A percentile compares a stretch with the other conserved stretches of the same genome.
Evolutionary conservation across 1,140 invertebrate species (phyloP).

Genomic region (Drosophila bipectinata): DNA sequence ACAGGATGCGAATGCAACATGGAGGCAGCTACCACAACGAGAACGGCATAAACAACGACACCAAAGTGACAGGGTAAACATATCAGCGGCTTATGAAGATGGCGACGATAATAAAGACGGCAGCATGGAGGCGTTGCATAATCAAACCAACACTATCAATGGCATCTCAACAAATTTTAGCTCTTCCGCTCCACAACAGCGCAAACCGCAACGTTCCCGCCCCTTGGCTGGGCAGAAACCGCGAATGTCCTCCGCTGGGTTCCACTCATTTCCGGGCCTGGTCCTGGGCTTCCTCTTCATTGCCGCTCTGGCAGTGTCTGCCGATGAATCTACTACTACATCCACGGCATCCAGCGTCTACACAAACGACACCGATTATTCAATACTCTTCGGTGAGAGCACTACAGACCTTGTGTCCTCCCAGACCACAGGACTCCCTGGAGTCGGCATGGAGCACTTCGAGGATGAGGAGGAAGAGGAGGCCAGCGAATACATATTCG

Average conservation of each 20-base stretch:
- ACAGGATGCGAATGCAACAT: conserved; percentile 46
- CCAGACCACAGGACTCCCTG: conserved; percentile 21
- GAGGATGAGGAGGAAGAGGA: conserved; percentile 59
- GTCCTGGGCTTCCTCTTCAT: conserved; percentile 30
- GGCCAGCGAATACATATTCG: conserved; percentile 85
- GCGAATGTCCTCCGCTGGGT: neutral
- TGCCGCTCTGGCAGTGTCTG: conserved; percentile 21
- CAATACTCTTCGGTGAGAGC: conserved; percentile 37
- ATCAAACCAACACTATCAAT: conserved; percentile 49
- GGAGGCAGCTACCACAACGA: conserved; percentile 10
- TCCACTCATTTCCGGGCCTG: conserved; percentile 13
- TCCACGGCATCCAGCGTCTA: neutral
- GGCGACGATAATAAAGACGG: conserved; percentile 44
- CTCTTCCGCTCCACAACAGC: conserved; percentile 53
- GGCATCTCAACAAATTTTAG: conserved; percentile 45
- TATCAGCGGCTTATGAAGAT: conserved; percentile 67
- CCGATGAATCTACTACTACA: conserved; percentile 37
- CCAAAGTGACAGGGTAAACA: conserved; percentile 54
- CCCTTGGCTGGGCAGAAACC: neutral
- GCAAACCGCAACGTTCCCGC: neutral
- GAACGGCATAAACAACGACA: conserved; percentile 57
- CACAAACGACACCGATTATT: conserved; percentile 46
- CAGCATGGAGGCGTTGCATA: conserved; percentile 38
- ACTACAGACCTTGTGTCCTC: conserved; percentile 10
- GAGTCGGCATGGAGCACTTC: conserved; percentile 7